Base-by-base conservation (phyloP, 2,113 vertebrate genomes). In the Dunckerocampus dactyliophorus region DNA sequence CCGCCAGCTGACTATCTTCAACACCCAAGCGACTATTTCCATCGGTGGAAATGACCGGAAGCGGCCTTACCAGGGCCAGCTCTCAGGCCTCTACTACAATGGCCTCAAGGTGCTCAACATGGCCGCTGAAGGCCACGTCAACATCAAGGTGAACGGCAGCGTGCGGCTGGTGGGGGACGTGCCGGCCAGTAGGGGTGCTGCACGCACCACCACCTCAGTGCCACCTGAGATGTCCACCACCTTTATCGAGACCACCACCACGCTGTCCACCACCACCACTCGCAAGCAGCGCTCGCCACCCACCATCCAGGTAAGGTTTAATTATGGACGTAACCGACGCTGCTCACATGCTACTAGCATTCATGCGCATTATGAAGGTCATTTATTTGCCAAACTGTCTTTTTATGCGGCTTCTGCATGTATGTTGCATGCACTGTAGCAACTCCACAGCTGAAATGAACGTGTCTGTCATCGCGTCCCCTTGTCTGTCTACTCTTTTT, bases 1-100 rank as follows among this genome's bases (percentile, higher is more conserved):
- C 84, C 96, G 96, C 64, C 96, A 98, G 92, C 88, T 99, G 89
- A 99, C 96, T 73, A 98, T 99, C 93, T 99, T 99, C 93, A 99
- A 99, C 93, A 99, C 95, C 86, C 96, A 99, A 89, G 96, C 96
- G 60, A 94, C 94, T 71, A 99, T 99, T 89, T 94, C 96, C 81
- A 95, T 99, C 46, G 96, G 96, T 6, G 96, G 96, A 45, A 97
- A 93, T 61, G 93, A 98, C 90, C 92, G 93, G 82, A 94, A 94
- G 79, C 93, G 95, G 47, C 96, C 94, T 70, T 99, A 97, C 87
- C 96, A 99, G 92, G 96, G 96, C 68, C 96, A 99, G 80, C 94
- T 99, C 64, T 97, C 96, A 43, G 96, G 96, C 66, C 94, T 99
- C 71, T 99, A 99, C 89, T 99, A 99, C 87, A 97, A 99, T 46